Evolutionary conservation across 2,888 invertebrate genomes (phyloP).

Genomic region (Sphaerophoria rueppellii): DNA sequence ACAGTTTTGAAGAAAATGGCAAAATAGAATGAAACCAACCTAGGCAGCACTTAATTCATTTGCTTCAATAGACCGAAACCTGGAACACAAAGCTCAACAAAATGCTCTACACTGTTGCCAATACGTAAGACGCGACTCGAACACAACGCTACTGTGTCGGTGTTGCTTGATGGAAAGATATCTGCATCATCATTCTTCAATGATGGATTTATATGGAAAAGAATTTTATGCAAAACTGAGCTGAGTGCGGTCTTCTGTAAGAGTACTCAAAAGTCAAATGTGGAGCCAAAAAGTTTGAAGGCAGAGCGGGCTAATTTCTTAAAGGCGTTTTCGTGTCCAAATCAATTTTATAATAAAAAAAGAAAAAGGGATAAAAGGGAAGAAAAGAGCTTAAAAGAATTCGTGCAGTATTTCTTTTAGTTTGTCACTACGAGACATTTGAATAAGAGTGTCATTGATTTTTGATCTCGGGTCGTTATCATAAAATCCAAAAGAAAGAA

Average conservation of each 20-base stretch:
- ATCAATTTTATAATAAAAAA: neutral
- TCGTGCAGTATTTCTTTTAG: neutral
- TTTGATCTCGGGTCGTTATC: too few relatives aligned
- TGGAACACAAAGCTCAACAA: conserved; percentile 5
- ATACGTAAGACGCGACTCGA: neutral
- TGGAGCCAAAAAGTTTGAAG: neutral
- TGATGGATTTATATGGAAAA: conserved; percentile 3
- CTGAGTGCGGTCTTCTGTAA: neutral
- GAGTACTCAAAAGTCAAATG: neutral
- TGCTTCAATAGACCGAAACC: conserved; percentile 3
- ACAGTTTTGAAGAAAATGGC: conserved; percentile 32
- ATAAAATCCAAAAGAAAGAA: too few relatives aligned
- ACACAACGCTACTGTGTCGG: neutral
- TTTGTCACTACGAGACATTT: neutral
- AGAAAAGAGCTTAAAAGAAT: neutral
- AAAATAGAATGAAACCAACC: conserved; percentile 26
- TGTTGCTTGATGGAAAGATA: neutral
- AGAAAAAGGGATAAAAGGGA: too few relatives aligned
- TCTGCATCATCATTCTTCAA: neutral
- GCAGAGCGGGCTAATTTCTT: neutral
- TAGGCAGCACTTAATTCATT: conserved; percentile 26
- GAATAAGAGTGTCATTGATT: too few relatives aligned
- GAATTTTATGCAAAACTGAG: neutral
- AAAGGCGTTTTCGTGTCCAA: neutral
- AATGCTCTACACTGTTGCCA: neutral